Evolutionary conservation across 2,888 invertebrate genomes (phyloP).

Genomic region (Epistrophe eligans): DNA sequence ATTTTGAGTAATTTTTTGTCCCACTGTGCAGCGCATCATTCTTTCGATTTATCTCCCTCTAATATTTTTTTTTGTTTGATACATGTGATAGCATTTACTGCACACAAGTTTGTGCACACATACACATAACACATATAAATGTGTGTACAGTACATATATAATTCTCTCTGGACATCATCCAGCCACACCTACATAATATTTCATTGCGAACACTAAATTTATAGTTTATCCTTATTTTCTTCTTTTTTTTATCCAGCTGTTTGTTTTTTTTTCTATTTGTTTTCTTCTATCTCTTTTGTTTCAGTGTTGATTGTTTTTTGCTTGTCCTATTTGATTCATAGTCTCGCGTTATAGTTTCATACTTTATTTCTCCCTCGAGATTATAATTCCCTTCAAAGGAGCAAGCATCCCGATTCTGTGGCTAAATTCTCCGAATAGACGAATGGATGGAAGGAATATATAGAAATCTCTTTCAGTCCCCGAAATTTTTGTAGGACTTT

Average conservation of each 20-base stretch:
- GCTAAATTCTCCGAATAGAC: constrained; percentile 33
- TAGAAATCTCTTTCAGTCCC: background rate
- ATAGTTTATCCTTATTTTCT: constrained; percentile 69
- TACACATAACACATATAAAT: background rate
- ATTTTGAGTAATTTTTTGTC: background rate
- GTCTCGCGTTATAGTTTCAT: constrained; percentile 72
- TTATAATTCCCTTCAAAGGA: constrained; percentile 35
- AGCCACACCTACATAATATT: constrained; percentile 76
- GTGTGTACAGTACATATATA: constrained; percentile 15
- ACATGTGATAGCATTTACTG: constrained; percentile 46
- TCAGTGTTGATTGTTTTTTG: constrained; percentile 70
- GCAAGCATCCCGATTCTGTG: constrained; percentile 4
- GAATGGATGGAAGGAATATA: constrained; percentile 35
- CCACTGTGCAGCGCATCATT: constrained; percentile 8
- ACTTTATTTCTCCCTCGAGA: constrained; percentile 72
- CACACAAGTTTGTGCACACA: constrained; percentile 48
- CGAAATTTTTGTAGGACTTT: background rate
- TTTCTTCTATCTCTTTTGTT: constrained; percentile 44
- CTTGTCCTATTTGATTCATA: constrained; percentile 70
- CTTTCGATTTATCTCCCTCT: constrained; percentile 12
- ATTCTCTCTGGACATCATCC: constrained; percentile 71
- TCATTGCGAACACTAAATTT: constrained; percentile 73
- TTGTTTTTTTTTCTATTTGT: constrained; percentile 19
- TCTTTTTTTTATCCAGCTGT: constrained; percentile 26
- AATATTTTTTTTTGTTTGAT: background rate